Evolutionary conservation across 2,113 vertebrate species (phyloP), one percentile per base, ranked within the genome.

Genomic region (Zingel zingel): DNA sequence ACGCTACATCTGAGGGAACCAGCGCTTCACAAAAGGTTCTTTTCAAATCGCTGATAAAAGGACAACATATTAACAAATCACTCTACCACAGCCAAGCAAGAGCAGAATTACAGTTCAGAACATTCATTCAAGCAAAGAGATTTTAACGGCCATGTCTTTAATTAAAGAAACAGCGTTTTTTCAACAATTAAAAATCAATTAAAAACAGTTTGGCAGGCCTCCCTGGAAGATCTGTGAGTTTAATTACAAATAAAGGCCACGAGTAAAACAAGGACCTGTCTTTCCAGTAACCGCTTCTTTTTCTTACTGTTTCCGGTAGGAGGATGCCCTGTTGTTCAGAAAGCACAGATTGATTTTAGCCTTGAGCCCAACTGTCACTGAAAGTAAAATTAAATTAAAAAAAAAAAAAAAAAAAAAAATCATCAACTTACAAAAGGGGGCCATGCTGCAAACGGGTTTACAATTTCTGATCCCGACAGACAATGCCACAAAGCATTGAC

Each of bases 61-160:
- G 84, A 84, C 71, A 25, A 48, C 54, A 7, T 79, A 76, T 67
- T 84, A 81, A 81, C 79, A 86, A 90, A 70, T 73, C 89, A 67
- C 67, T 62, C 70, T 63, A 77, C 74, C 72, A 63, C 56, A 6
- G 59, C 53, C 58, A 51, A 75, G 81, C 58, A 19, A 36, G n/a
- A 64, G 73, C 62, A 25, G 58, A 58, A 77, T 53, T 36, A 81
- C 36, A 48, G 65, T 47, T 58, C 66, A 0, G 12, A 56, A 47
- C 21, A 21, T 4, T 3, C 67, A 75, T 53, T 62, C 25, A 9
- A 57, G 63, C n/a, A 68, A n/a, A 81, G 33, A 30, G 2, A 33
- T 53, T 70, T 57, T 33, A 57, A 76, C 43, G 12, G 15, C 5
- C 10, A 11, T 25, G 74, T 79, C n/a, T 76, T 45, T 25, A 19